Percentiles rank a stretch among this genome's conserved stretches.
Evolutionary conservation across 2,888 invertebrate species (phyloP).

Genomic region (Criorhina ranunculi): DNA sequence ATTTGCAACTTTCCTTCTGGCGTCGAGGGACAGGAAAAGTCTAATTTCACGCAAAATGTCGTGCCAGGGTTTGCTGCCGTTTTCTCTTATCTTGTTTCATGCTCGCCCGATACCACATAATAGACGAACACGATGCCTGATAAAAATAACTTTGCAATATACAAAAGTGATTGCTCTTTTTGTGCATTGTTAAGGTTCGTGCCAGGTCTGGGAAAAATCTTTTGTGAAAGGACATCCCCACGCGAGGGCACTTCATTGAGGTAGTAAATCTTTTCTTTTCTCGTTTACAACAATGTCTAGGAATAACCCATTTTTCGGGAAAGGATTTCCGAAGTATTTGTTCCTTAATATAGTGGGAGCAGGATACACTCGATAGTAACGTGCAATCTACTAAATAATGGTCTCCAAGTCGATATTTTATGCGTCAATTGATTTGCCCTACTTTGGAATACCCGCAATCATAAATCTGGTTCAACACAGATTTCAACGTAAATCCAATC

Average conservation of each 20-base stretch:
- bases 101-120: slow-evolving; percentile 31
- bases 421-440: slow-evolving; percentile 45
- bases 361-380: slow-evolving; percentile 13
- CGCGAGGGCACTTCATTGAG: not conserved
- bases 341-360: slow-evolving; percentile 3
- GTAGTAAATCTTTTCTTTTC: slow-evolving; percentile 43
- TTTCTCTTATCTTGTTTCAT: slow-evolving; percentile 39
- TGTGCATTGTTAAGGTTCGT: slow-evolving; percentile 18
- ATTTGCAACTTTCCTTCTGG: slow-evolving; percentile 25
- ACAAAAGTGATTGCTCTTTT: slow-evolving; percentile 19
- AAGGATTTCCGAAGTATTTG: slow-evolving; percentile 22
- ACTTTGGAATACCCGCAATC: slow-evolving; percentile 14
- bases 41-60: slow-evolving; percentile 51
- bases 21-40: slow-evolving; percentile 11
- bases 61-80: slow-evolving; percentile 12
- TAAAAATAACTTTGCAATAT: slow-evolving; percentile 5
- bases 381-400: slow-evolving; percentile 28
- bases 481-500: slow-evolving; percentile 53
- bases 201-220: not conserved
- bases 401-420: slow-evolving; percentile 35
- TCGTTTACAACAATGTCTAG: not conserved
- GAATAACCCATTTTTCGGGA: slow-evolving; percentile 16
- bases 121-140: slow-evolving; percentile 13
- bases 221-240: not conserved
- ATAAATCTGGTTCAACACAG: slow-evolving; percentile 43